phyloP scores from a whole-genome alignment of 2,113 vertebrate genomes.

The Silurus meridionalis region DNA sequence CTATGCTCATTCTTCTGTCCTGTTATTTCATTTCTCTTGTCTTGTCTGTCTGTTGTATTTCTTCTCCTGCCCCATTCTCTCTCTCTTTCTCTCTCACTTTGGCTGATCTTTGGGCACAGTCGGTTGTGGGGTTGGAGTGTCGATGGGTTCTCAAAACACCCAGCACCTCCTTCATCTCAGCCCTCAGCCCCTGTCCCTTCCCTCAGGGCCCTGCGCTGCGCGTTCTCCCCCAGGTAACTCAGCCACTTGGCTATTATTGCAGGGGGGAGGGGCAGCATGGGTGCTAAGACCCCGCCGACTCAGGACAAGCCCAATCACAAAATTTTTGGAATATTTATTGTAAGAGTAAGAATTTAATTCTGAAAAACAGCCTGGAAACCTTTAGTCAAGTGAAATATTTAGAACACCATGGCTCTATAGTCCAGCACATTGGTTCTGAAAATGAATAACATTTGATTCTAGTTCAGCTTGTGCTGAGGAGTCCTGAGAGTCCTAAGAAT shows the following conservation, averaged over 20 bases:
- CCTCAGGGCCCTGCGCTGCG: slow-evolving; percentile 93
- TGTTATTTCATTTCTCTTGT: slow-evolving; percentile 52
- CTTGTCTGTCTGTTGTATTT: slow-evolving; percentile 46
- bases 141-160: slow-evolving; percentile 92
- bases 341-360: neutral
- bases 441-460: neutral
- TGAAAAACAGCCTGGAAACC: neutral
- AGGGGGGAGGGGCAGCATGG: slow-evolving; percentile 46
- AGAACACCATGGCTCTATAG: neutral
- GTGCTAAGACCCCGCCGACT: slow-evolving; percentile 43
- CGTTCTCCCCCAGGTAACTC: slow-evolving; percentile 97
- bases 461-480: slow-evolving; percentile 14
- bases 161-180: slow-evolving; percentile 87
- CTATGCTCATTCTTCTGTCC: slow-evolving; percentile 12
- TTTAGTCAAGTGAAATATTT: neutral
- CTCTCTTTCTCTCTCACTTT: slow-evolving; percentile 48
- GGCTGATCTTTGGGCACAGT: slow-evolving; percentile 79
- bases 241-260: slow-evolving; percentile 49
- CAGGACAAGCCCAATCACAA: slow-evolving; percentile 23
- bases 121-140: slow-evolving; percentile 97
- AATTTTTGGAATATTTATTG: neutral
- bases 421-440: neutral
- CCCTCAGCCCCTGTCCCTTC: slow-evolving; percentile 91
- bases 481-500: neutral
- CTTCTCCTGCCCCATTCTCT: slow-evolving; percentile 51